Base-by-base conservation (phyloP, 53 echinoderm and acorn worm genomes). In the Holothuria scabra region DNA sequence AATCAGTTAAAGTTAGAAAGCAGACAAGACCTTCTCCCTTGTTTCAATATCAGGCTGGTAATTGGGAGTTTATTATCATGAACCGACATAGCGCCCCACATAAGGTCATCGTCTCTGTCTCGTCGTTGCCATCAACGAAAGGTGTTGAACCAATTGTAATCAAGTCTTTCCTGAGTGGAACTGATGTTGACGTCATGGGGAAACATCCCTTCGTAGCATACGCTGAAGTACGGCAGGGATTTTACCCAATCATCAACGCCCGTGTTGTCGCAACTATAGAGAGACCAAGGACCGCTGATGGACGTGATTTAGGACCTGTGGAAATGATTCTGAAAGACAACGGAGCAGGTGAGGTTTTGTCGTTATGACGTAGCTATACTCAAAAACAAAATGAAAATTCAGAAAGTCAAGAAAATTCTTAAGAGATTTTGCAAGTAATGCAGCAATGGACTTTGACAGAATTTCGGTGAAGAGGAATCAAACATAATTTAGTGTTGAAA, bases 71-170 rank as follows among this genome's bases (percentile, higher is more conserved):
- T 1, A 52, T 52, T 18, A 52, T 52, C 18, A 16, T 52, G 52
- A 52, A 52, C 18, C 52, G 52, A 52, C 14, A 52, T 3, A 52
- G 1, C 23, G 0, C 20, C 19, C 76, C 61, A 5, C 60, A 87
- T 21, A 37, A 83, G 7, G 84, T 91, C 21, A 52, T 62, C 35
- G 44, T 91, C 22, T 38, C 85, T 8, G 76, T 91, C 1, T 66
- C 83, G 12, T 91, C 91, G 5, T 64, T 84, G 48, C 83, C 87
- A 8, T 67, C 87, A 21, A 60, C 31, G 38, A 35, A 60, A 31
- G 66, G 84, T 57, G 84, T 84, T 11, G 84, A 87, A 30, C 91
- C 91, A 34, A 87, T 91, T 24, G 26, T 84, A 22, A 84, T 91
- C 66, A 76, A 79, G 56, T 84, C 91, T 19, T 65, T 78, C 44